Evolutionary conservation across 2,888 invertebrate genomes (phyloP), one percentile per base, ranked within the genome.

Genomic region (Ennomos erosarius): DNA sequence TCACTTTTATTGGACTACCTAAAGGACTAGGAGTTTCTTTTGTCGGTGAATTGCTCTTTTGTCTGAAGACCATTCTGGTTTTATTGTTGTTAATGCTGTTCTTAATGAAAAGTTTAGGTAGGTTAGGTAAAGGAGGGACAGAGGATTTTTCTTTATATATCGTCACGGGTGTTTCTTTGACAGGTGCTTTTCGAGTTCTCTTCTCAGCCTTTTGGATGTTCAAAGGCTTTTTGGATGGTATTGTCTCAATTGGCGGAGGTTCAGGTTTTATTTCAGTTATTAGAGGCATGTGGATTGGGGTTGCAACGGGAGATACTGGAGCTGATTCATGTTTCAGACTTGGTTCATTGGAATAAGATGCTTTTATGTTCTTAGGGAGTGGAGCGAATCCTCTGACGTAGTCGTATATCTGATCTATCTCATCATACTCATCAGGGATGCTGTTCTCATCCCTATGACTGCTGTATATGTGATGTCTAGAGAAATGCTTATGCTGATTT

Each of bases 401-500:
- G 82, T 98, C 98, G 82, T 99, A 99, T 68, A 99, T 98, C 87
- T 98, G 98, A 92, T 99, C 98, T 71, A 99, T 98, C 88, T 99
- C 98, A 73, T 98, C 98, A 86, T 98, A 98, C 76, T 98, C 98
- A 81, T 97, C 97, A 35, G 95, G 93, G 49, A 94, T 93, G 66
- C 94, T 93, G 71, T 94, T 94, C 76, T 95, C 95, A 73, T 95
- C 96, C 78, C 94, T 93, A 71, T 94, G 94, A 68, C 91, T 93
- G 69, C 91, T 90, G 75, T 93, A 90, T 67, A 92, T 91, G 70
- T 92, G 93, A 74, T 92, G 93, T 59, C 93, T 90, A 58, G 90
- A 78, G 55, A 90, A 73, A 63, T 92, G 88, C 78, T 93, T 93
- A 68, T 90, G 94, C 73, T 93, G 94, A 76, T 89, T 94, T 0